Evolutionary conservation across 1,140 invertebrate genomes (phyloP), one percentile per base, ranked within the genome.

Genomic region (Heliconius nattereri): DNA sequence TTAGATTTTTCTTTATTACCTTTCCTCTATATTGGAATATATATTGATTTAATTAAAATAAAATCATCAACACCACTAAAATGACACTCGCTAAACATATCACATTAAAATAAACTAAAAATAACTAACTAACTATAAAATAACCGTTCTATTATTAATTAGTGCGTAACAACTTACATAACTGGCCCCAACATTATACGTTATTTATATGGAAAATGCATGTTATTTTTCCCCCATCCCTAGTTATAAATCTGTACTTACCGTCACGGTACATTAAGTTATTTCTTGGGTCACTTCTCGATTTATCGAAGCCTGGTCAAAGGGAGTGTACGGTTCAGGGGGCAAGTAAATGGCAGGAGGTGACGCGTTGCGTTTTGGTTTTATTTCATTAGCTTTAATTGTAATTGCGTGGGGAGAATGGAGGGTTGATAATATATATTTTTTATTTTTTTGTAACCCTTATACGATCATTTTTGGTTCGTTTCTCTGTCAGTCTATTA

Each of bases 211-310:
- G 29, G 60, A 66, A 66, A 66, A 66, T 66, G 29, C 19, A 52
- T 19, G 49, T 23, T 60, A 9, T 26, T 26, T 66, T 26, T 66
- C 23, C 60, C 40, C 23, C 60, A 26, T 26, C 60, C 60, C 60
- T n/a, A 9, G 60, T 66, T 66, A 29, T 66, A 66, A 66, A 66
- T 66, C 60, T 66, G 60, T 66, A 66, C 40, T 45, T 45, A 66
- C 60, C 6, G 60, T 66, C 37, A 76, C 54, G 74, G 54, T 76
- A 66, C 45, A 52, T 76, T 54, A 57, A 26, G 32, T 66, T 66
- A 40, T 66, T 66, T 66, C 74, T 76, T 76, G 57, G 74, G 74
- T 76, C 74, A 76, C 74, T 76, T 76, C 74, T 76, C 74, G 57
- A 66, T 35, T 60, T 66, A 74, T 29, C 49, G n/a, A 19, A 29